Percentiles rank a stretch among this genome's conserved stretches.
Conservation (phyloP, 2,113 vertebrate species). For the Laticauda laticaudata region DNA sequence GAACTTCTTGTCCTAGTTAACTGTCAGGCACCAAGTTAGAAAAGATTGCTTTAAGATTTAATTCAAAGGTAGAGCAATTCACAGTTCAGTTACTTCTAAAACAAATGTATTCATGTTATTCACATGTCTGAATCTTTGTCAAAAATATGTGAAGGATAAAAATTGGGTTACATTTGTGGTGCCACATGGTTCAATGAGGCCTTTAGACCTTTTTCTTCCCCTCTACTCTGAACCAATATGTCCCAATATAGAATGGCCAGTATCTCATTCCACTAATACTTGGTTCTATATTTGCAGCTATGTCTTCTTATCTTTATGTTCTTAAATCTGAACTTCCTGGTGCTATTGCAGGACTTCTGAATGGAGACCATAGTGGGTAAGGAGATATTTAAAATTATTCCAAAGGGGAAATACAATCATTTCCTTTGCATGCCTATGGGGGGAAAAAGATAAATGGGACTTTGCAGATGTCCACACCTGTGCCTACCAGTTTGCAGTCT, state of each 20-base stretch:
- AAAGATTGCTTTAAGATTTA: background rate
- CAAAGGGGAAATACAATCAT: background rate
- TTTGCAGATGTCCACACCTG: background rate
- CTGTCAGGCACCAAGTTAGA: background rate
- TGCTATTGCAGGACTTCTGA: conserved; percentile 79
- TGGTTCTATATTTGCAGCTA: conserved; percentile 76
- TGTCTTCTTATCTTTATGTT: conserved; percentile 95
- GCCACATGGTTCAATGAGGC: background rate
- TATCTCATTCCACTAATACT: conserved; percentile 40
- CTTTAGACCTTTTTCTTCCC: background rate
- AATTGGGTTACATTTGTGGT: conserved; percentile 20
- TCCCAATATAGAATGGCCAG: conserved; percentile 15
- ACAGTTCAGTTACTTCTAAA: background rate
- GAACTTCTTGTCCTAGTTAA: background rate
- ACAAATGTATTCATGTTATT: background rate
- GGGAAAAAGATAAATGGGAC: background rate
- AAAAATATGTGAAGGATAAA: conserved; percentile 17
- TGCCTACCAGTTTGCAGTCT: background rate
- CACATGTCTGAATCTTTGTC: conserved; percentile 33
- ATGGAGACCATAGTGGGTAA: conserved; percentile 77
- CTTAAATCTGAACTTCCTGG: conserved; percentile 92
- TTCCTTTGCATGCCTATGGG: background rate
- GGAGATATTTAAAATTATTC: conserved; percentile 51
- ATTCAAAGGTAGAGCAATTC: background rate
- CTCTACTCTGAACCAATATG: rapidly evolving